phyloP scores from a whole-genome alignment of 2,888 invertebrate species.

The Apamea epomidion region DNA sequence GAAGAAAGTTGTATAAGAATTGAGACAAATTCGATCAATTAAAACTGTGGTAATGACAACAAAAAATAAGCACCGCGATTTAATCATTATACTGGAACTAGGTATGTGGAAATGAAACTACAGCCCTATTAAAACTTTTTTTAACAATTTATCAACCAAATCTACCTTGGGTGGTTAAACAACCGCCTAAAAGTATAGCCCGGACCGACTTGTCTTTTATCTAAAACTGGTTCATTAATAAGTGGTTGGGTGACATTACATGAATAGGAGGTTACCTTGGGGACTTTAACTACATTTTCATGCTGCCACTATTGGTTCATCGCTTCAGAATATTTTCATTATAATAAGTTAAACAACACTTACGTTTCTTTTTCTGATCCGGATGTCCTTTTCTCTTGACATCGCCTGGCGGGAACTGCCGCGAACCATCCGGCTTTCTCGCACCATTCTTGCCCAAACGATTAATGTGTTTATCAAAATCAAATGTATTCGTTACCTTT shows the following conservation, averaged over 20 bases:
- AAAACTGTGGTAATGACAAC: not conserved
- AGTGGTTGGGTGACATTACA: not conserved
- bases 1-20: not conserved
- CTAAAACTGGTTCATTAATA: not conserved
- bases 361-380: conserved; percentile 81
- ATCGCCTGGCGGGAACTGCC: conserved; percentile 90
- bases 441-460: conserved; percentile 74
- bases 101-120: not conserved
- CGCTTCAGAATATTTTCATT: not conserved
- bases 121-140: not conserved
- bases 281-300: conserved; percentile 17
- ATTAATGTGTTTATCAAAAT: conserved; percentile 87
- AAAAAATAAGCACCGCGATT: not conserved
- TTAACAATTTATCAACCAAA: not conserved
- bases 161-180: not conserved
- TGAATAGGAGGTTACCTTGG: conserved; percentile 28
- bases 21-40: not conserved
- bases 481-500: conserved; percentile 79
- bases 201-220: not conserved
- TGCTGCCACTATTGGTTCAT: conserved; percentile 1
- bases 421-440: conserved; percentile 72
- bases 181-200: not conserved
- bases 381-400: conserved; percentile 77
- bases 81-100: not conserved
- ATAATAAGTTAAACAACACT: conserved; percentile 64